A percentile compares a stretch with the other conserved stretches of the same genome.
Evolutionary conservation across 1,140 invertebrate genomes (phyloP).

Genomic region (Oryzaephilus surinamensis): DNA sequence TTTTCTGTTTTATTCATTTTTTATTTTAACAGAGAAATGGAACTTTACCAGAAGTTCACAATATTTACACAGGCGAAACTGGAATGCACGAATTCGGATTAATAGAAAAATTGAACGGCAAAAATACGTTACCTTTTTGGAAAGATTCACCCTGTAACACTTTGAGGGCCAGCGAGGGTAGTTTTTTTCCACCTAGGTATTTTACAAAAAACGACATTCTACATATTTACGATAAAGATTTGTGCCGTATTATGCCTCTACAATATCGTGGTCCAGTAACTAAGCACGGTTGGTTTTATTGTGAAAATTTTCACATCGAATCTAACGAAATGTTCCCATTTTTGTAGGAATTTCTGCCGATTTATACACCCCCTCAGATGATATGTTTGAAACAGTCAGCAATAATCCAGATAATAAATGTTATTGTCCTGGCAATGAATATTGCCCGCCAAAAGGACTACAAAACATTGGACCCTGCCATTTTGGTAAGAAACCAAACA

Average conservation of each 20-base stretch:
- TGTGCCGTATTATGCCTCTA: conserved; percentile 67
- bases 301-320: neutral
- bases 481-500: conserved; percentile 50
- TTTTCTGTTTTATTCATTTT: neutral
- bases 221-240: conserved; percentile 73
- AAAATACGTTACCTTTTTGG: conserved; percentile 68
- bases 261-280: conserved; percentile 53
- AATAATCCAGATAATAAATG: conserved; percentile 67
- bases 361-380: conserved; percentile 58
- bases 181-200: conserved; percentile 67
- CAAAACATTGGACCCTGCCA: conserved; percentile 82
- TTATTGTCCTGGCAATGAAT: conserved; percentile 58
- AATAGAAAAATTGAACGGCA: conserved; percentile 63
- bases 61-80: conserved; percentile 65
- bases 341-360: conserved; percentile 53
- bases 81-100: conserved; percentile 69
- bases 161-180: conserved; percentile 75
- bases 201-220: conserved; percentile 61
- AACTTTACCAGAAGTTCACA: conserved; percentile 66
- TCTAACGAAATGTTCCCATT: neutral
- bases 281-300: conserved; percentile 48
- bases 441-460: conserved; percentile 60
- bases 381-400: conserved; percentile 56
- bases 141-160: conserved; percentile 62
- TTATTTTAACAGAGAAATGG: conserved; percentile 58